A percentile compares a stretch with the other conserved stretches of the same genome.
Evolutionary conservation across 2,888 invertebrate genomes (phyloP).

Genomic region (Heliconius ismenius): DNA sequence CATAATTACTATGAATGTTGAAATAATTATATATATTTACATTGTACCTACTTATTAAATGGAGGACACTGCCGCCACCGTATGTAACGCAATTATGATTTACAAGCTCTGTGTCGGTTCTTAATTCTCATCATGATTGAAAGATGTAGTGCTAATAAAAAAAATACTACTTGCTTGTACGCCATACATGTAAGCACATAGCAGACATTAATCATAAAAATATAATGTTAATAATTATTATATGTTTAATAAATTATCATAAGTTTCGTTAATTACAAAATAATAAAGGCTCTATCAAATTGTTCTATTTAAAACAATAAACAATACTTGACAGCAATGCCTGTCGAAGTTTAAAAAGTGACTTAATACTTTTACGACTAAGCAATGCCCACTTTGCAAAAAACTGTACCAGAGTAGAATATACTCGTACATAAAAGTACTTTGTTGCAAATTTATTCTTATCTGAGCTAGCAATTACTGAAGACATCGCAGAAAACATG

Average conservation of each 20-base stretch:
- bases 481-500: conserved; percentile 27
- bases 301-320: too few relatives aligned
- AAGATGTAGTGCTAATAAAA: conserved; percentile 12
- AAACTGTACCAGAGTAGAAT: neutral
- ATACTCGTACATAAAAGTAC: neutral
- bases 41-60: conserved; percentile 2
- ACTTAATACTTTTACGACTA: neutral
- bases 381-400: neutral
- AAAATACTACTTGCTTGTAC: neutral
- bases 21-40: neutral
- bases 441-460: conserved; percentile 35
- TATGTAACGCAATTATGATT: conserved; percentile 16
- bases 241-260: too few relatives aligned
- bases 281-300: too few relatives aligned
- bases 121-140: conserved; percentile 24
- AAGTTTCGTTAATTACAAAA: too few relatives aligned
- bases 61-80: conserved; percentile 22
- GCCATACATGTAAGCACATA: neutral
- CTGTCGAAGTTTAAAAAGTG: neutral
- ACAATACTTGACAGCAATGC: too few relatives aligned
- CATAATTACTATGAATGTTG: neutral
- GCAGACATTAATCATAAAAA: neutral
- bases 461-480: conserved; percentile 15
- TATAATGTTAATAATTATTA: neutral
- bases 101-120: conserved; percentile 19